Percentiles rank a stretch among this genome's conserved stretches.
phyloP scores from a whole-genome alignment of 2,888 invertebrate genomes.

The Dinocampus coccinellae region DNA sequence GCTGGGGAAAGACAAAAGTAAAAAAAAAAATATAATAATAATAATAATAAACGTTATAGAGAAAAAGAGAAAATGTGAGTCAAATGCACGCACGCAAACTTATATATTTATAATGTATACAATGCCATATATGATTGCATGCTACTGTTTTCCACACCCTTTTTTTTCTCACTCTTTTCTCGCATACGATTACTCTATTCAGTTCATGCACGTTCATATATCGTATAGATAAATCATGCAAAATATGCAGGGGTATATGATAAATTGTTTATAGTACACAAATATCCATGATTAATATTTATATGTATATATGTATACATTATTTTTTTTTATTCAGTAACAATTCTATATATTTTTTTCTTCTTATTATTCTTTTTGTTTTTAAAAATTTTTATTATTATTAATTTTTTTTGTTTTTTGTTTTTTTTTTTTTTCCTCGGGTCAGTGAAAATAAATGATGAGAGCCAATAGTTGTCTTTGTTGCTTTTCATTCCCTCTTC shows the following conservation, averaged over 20 bases:
- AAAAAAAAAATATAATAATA: constrained; percentile 10
- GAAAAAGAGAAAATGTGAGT: constrained; percentile 1
- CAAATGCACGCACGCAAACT: constrained; percentile 29
- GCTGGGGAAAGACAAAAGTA: background rate
- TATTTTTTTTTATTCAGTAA: background rate
- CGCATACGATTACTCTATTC: constrained; percentile 5
- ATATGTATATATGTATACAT: background rate
- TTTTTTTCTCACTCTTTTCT: background rate
- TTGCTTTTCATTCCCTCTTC: constrained; percentile 30
- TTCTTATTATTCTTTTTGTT: background rate
- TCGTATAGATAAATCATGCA: constrained; percentile 4
- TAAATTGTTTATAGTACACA: background rate
- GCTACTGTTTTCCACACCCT: constrained; percentile 3
- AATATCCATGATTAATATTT: background rate
- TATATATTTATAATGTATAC: background rate
- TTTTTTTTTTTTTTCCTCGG: no score
- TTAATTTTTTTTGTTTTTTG: background rate
- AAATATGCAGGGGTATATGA: constrained; percentile 1
- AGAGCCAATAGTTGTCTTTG: background rate
- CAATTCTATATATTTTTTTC: background rate
- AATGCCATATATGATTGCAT: constrained; percentile 19
- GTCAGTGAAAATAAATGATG: background rate
- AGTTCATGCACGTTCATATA: background rate
- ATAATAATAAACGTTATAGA: background rate
- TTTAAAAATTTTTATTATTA: background rate